Evolutionary conservation across 2,113 vertebrate genomes (phyloP).

Genomic region (Setophaga coronata): DNA sequence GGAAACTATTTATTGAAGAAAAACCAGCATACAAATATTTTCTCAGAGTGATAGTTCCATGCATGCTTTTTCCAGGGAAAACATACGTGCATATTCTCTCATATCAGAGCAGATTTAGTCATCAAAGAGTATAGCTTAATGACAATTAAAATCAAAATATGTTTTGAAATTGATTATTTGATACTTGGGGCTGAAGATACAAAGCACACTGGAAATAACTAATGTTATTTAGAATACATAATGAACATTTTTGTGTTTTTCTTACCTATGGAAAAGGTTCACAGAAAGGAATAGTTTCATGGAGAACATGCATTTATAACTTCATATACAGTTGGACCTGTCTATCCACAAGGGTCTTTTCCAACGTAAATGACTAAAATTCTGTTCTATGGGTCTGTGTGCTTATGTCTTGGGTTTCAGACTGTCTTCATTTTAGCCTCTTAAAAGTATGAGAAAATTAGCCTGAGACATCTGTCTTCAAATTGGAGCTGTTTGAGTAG

Average conservation of each 20-base stretch:
- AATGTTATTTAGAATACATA: neutral
- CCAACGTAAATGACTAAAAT: accelerated
- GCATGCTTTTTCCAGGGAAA: neutral
- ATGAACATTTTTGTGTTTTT: neutral
- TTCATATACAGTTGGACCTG: accelerated
- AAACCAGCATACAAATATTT: neutral
- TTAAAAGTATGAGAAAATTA: neutral
- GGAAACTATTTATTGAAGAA: neutral
- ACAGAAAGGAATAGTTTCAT: neutral
- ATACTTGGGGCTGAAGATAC: neutral
- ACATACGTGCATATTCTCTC: neutral
- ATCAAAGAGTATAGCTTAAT: neutral
- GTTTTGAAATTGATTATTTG: neutral
- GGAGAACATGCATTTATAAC: neutral
- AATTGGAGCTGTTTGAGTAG: neutral
- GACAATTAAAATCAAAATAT: neutral
- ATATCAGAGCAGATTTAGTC: neutral
- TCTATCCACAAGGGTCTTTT: neutral
- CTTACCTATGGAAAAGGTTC: neutral
- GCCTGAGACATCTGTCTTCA: neutral
- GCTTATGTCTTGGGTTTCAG: neutral
- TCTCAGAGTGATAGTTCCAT: neutral
- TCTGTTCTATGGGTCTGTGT: neutral
- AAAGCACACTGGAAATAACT: neutral
- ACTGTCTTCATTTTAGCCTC: neutral